Evolutionary conservation across 2,113 vertebrate species (phyloP).

Genomic region (Phrynosoma platyrhinos): DNA sequence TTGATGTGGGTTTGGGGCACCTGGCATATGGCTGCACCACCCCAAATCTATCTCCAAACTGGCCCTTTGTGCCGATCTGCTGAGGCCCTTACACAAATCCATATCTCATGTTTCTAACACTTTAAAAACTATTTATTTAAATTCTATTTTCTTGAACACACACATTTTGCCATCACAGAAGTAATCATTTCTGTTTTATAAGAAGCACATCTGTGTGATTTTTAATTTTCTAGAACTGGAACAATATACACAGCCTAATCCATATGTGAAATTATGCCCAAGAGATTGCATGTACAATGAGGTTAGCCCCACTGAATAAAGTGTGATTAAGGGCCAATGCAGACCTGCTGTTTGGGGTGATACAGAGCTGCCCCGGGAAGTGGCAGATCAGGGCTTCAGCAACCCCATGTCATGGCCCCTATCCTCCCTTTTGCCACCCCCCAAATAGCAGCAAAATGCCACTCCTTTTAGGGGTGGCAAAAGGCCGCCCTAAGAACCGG

Average conservation of each 20-base stretch:
- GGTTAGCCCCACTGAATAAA: neutral
- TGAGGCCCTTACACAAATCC: slow-evolving; percentile 25
- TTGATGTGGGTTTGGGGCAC: no score
- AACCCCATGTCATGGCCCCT: no score
- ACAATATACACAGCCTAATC: neutral
- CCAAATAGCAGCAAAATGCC: no score
- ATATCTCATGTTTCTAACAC: slow-evolving; percentile 46
- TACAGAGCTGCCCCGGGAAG: no score
- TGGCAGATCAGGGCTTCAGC: no score
- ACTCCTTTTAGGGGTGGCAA: no score
- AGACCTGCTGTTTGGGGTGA: no score
- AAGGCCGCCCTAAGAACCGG: no score
- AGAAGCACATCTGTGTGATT: slow-evolving; percentile 20
- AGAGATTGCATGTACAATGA: slow-evolving; percentile 31
- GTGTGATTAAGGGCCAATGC: neutral
- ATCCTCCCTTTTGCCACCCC: no score
- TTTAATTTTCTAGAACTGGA: neutral
- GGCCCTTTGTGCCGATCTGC: no score
- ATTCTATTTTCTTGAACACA: neutral
- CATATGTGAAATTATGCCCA: neutral
- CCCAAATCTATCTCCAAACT: no score
- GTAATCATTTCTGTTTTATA: slow-evolving; percentile 28
- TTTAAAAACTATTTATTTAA: slow-evolving; percentile 38
- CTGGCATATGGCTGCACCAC: no score
- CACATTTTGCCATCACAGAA: neutral